These are phyloP conservation scores for Hydrocynus forskahlii DNA, from an alignment of 2,797 vertebrate species.

Conservation along the genomic window DNA sequence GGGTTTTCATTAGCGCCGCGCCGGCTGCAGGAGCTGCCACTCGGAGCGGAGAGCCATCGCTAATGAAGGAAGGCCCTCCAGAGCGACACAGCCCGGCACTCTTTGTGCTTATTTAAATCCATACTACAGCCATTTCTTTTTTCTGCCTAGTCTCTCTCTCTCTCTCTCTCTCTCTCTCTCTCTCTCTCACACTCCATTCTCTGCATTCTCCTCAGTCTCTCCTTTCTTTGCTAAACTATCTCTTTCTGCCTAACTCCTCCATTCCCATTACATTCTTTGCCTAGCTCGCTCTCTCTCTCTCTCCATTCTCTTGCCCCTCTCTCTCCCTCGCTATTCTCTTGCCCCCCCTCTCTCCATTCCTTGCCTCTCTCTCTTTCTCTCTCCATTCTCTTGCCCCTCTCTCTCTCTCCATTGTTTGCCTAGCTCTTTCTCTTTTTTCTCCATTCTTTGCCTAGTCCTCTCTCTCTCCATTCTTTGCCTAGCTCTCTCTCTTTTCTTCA, in stretches of 20 bases:
- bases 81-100: slow-evolving; percentile 15
- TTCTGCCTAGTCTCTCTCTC: too few relatives aligned
- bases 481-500: not conserved
- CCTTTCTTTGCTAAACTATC: not conserved
- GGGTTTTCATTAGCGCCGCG: slow-evolving; percentile 69
- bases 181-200: not conserved
- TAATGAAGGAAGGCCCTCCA: slow-evolving; percentile 31
- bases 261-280: not conserved
- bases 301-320: not conserved
- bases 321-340: not conserved
- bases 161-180: not conserved
- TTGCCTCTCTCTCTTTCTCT: not conserved
- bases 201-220: not conserved
- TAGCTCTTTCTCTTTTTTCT: not conserved
- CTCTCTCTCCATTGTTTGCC: too few relatives aligned
- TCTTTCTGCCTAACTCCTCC: not conserved
- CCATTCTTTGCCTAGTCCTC: not conserved
- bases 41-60: slow-evolving; percentile 9
- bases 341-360: not conserved
- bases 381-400: too few relatives aligned
- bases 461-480: not conserved
- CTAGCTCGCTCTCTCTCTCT: not conserved
- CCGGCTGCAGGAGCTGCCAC: slow-evolving; percentile 25
- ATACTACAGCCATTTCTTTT: not conserved
- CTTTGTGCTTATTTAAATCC: slow-evolving; percentile 47